phyloP scores from a whole-genome alignment of 2,888 invertebrate species.

The Dryococelus australis region DNA sequence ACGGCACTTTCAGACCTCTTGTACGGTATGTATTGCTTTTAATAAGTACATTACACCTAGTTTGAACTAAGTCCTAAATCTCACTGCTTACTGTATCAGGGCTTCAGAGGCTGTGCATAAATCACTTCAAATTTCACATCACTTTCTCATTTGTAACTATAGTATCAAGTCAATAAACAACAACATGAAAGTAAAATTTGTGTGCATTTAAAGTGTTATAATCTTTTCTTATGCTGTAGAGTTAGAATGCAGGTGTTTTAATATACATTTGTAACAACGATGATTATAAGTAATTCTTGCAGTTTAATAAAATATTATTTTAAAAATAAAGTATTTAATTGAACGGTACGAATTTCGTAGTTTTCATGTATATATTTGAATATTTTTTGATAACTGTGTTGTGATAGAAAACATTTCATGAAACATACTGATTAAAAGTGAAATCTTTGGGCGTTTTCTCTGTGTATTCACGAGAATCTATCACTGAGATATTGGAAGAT shows the following conservation, averaged over 20 bases:
- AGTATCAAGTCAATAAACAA: background rate
- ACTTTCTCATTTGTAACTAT: background rate
- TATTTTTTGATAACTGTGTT: too few relatives aligned
- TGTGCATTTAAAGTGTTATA: background rate
- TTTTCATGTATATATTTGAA: too few relatives aligned
- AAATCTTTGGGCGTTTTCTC: too few relatives aligned
- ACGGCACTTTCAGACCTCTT: background rate
- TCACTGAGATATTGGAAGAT: too few relatives aligned
- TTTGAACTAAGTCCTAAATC: background rate
- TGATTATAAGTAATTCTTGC: background rate
- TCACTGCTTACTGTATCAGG: background rate
- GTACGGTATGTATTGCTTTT: constrained; percentile 16
- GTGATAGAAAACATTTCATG: too few relatives aligned
- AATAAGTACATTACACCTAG: background rate
- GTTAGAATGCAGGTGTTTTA: background rate
- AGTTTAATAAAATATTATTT: too few relatives aligned
- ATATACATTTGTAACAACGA: background rate
- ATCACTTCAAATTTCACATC: constrained; percentile 11
- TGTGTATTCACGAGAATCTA: too few relatives aligned
- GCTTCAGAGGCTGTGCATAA: constrained; percentile 27
- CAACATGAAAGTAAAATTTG: background rate
- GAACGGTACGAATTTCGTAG: too few relatives aligned
- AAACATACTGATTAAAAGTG: too few relatives aligned
- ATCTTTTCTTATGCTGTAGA: background rate
- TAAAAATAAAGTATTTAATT: too few relatives aligned